Evolutionary conservation across 2,888 invertebrate species (phyloP).

Genomic region (Ormia ochracea): DNA sequence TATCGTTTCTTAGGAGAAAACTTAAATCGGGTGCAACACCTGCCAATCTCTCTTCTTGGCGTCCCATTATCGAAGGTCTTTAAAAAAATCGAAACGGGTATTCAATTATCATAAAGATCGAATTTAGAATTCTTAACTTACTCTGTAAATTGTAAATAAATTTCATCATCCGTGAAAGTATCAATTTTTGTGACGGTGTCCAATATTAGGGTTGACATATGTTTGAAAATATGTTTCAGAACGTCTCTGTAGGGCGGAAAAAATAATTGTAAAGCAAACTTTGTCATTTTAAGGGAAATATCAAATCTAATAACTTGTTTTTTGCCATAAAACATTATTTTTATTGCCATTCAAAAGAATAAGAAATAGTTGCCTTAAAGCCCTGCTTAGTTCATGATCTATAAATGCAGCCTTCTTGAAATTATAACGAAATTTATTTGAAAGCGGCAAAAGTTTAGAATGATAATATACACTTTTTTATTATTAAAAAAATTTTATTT

Average conservation of each 20-base stretch:
- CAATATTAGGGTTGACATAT: slow-evolving; percentile 70
- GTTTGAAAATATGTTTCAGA: slow-evolving; percentile 70
- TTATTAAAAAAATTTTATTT: too few species aligned
- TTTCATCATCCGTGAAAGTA: slow-evolving; percentile 84
- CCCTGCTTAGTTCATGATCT: too few species aligned
- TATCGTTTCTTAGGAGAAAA: slow-evolving; percentile 84
- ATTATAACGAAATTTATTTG: too few species aligned
- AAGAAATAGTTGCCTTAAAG: too few species aligned
- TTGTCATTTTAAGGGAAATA: too few species aligned
- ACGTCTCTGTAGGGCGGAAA: slow-evolving; percentile 64
- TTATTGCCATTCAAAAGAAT: too few species aligned
- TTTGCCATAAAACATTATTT: too few species aligned
- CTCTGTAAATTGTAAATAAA: slow-evolving; percentile 86
- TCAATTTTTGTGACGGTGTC: slow-evolving; percentile 83
- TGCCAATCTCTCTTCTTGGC: slow-evolving; percentile 86
- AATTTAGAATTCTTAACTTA: slow-evolving; percentile 56
- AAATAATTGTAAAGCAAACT: too few species aligned
- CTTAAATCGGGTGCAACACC: slow-evolving; percentile 85
- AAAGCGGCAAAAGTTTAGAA: too few species aligned
- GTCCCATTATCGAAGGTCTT: slow-evolving; percentile 89
- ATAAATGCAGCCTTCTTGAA: too few species aligned
- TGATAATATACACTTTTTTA: too few species aligned
- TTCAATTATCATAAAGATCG: neutral
- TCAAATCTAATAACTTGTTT: too few species aligned
- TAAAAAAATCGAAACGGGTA: neutral